Percentiles rank a stretch among this genome's conserved stretches.
These are phyloP conservation scores for Callyntrura sp. DNA, from an alignment of 2,888 invertebrate species.

Conservation along the genomic window DNA sequence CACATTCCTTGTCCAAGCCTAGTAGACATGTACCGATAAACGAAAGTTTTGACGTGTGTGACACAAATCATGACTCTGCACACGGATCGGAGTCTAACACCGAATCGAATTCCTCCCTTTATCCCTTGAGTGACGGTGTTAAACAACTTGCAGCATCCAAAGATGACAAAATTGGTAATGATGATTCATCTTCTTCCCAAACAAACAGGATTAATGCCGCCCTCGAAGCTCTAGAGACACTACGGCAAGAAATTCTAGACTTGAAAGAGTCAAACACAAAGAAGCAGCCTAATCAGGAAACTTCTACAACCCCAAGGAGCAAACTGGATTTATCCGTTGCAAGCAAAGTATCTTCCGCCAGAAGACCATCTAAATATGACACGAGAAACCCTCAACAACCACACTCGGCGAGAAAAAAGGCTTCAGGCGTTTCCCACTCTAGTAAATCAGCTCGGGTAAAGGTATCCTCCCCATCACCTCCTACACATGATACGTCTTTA, in stretches of 20 bases:
- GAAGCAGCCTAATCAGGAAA: background rate
- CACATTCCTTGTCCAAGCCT: background rate
- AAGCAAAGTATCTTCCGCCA: constrained; percentile 25
- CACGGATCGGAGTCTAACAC: constrained; percentile 65
- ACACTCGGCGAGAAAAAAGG: constrained; percentile 36
- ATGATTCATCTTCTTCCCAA: constrained; percentile 24
- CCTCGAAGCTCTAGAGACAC: constrained; percentile 78
- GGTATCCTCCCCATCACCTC: constrained; percentile 64
- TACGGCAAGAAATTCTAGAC: constrained; percentile 81
- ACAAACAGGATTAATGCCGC: constrained; percentile 64
- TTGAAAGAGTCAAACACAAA: constrained; percentile 68
- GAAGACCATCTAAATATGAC: constrained; percentile 29
- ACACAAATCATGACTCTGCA: constrained; percentile 69
- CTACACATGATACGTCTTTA: constrained; percentile 50
- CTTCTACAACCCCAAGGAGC: background rate
- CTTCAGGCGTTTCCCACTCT: background rate
- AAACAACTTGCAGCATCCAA: background rate
- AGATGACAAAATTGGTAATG: background rate
- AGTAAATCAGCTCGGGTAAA: constrained; percentile 56
- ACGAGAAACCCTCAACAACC: background rate
- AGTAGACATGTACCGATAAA: constrained; percentile 31
- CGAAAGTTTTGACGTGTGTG: constrained; percentile 43
- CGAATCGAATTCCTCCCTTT: constrained; percentile 67
- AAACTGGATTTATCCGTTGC: background rate
- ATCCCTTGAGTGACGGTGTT: constrained; percentile 56